Conservation (phyloP, 2,113 vertebrate species). For the Rhagologus leucostigma region DNA sequence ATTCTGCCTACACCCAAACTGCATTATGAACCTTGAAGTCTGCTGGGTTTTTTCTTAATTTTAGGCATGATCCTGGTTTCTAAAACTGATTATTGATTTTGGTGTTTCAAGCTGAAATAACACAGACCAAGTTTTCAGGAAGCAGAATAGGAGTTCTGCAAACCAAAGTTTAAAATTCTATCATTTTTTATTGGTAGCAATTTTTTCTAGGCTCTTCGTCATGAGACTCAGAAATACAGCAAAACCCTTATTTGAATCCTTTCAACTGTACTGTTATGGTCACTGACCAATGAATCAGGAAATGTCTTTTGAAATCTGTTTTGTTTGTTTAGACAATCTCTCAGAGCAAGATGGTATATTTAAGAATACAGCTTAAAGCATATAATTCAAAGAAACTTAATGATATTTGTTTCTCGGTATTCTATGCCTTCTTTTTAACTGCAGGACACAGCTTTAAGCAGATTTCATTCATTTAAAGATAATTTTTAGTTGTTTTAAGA, state of each 20-base stretch:
- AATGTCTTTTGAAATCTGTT: neutral
- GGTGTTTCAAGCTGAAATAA: neutral
- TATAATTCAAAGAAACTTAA: neutral
- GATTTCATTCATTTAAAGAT: neutral
- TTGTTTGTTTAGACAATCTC: neutral
- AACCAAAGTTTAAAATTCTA: neutral
- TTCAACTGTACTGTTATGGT: neutral
- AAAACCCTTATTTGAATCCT: neutral
- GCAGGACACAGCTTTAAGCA: neutral
- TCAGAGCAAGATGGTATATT: neutral
- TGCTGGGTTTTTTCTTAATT: neutral
- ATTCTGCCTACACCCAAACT: neutral
- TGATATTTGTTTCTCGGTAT: neutral
- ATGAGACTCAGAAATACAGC: neutral
- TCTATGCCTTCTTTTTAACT: neutral
- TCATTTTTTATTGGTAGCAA: neutral
- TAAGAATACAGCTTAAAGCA: neutral
- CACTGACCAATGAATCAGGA: neutral
- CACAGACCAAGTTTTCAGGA: conserved; percentile 16
- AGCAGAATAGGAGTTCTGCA: neutral
- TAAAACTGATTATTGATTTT: neutral
- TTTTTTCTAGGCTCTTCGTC: neutral
- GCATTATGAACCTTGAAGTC: neutral
- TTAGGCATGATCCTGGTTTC: neutral
- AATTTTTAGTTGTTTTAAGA: neutral